Evolutionary conservation across 2,888 invertebrate genomes (phyloP).

Genomic region (Entomobrya multifasciata): DNA sequence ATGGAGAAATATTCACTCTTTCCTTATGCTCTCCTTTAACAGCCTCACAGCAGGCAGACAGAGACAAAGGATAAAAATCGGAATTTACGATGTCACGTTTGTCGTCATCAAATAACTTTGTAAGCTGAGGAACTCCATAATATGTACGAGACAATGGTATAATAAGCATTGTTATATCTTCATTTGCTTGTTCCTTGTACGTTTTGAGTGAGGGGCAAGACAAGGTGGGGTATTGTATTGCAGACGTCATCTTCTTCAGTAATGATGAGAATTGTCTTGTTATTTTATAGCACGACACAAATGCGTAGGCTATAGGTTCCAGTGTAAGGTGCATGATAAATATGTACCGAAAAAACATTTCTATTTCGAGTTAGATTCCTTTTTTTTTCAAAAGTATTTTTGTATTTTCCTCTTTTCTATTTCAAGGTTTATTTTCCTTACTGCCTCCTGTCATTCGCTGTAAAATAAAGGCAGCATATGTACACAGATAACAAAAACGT

Average conservation of each 20-base stretch:
- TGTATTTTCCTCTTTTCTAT: constrained; percentile 9
- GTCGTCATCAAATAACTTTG: constrained; percentile 58
- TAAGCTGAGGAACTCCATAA: not conserved
- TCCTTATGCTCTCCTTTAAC: not conserved
- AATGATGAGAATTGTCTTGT: constrained; percentile 16
- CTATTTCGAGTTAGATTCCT: constrained; percentile 22
- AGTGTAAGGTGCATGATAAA: constrained; percentile 28
- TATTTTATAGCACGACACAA: too few species aligned
- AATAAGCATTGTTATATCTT: not conserved
- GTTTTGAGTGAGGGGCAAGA: too few species aligned
- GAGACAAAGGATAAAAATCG: constrained; percentile 67
- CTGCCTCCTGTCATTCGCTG: not conserved
- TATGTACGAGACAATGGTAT: not conserved
- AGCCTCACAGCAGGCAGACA: constrained; percentile 66
- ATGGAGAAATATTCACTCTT: constrained; percentile 26
- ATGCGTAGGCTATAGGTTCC: constrained; percentile 32
- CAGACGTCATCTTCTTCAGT: constrained; percentile 23
- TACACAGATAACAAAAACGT: constrained; percentile 11
- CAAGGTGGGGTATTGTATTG: not conserved
- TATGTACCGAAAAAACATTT: too few species aligned
- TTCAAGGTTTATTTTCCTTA: constrained; percentile 1
- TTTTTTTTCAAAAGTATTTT: constrained; percentile 1
- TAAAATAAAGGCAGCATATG: too few species aligned
- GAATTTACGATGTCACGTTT: constrained; percentile 74
- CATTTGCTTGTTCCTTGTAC: too few species aligned